A percentile compares a stretch with the other conserved stretches of the same genome.
phyloP scores from a whole-genome alignment of 35 echinoderm and acorn worm genomes.

The Apostichopus japonicus region DNA sequence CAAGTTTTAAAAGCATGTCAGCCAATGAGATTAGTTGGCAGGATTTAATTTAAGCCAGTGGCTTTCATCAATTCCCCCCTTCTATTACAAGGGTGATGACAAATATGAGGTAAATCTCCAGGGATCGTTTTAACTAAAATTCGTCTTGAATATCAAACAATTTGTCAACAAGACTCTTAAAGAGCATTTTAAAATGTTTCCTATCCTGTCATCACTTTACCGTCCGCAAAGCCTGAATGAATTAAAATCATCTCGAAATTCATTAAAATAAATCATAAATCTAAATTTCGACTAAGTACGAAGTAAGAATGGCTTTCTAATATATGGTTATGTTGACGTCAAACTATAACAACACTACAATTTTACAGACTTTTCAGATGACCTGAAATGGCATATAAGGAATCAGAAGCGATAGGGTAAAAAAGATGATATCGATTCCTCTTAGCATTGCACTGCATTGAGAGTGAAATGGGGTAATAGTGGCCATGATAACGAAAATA shows the following conservation, averaged over 20 bases:
- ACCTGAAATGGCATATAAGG: no score
- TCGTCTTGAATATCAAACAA: constrained; percentile 36
- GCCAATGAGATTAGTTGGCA: constrained; percentile 9
- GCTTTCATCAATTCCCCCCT: constrained; percentile 8
- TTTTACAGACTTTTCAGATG: no score
- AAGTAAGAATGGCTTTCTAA: no score
- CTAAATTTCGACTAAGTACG: neutral
- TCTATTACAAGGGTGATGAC: constrained; percentile 25
- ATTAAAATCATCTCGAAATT: constrained; percentile 4
- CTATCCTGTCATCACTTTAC: constrained; percentile 7
- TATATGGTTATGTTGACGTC: no score
- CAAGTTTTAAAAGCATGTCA: neutral
- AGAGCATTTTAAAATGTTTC: constrained; percentile 31
- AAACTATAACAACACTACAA: no score
- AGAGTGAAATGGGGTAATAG: no score
- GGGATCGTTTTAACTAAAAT: neutral
- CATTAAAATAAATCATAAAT: constrained; percentile 21
- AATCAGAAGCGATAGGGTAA: no score
- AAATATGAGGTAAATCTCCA: neutral
- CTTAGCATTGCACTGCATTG: no score
- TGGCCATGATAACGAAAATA: no score
- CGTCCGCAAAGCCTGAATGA: neutral
- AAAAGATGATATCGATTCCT: no score
- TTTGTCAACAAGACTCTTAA: constrained; percentile 26
- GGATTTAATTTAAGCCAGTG: constrained; percentile 27